Conservation (phyloP, 2,797 vertebrate genomes). For the Enteromius fasciolatus region DNA sequence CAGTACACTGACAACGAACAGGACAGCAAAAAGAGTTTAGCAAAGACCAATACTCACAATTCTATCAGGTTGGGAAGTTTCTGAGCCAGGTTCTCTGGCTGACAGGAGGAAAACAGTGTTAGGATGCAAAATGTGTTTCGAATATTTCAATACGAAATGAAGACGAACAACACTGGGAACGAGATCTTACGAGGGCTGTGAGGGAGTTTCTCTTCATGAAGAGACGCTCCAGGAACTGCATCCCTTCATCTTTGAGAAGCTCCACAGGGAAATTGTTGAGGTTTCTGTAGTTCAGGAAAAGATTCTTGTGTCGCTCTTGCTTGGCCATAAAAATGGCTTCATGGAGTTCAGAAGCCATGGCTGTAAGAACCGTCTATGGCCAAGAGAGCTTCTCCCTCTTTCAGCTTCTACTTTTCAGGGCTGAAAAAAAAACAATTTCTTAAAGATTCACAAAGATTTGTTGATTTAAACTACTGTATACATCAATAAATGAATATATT, state of each 20-base stretch:
- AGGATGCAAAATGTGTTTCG: neutral
- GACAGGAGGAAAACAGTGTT: conserved; percentile 33
- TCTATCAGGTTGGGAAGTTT: conserved; percentile 98
- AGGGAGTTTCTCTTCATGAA: conserved; percentile 98
- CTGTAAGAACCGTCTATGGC: conserved; percentile 10
- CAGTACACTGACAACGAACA: neutral
- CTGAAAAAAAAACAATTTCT: too few species aligned
- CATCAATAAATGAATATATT: neutral
- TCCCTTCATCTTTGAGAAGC: conserved; percentile 90
- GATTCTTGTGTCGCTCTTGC: conserved; percentile 94
- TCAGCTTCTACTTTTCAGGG: neutral
- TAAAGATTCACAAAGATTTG: neutral
- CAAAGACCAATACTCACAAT: conserved; percentile 83
- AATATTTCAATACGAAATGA: neutral
- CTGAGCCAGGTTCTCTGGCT: conserved; percentile 98
- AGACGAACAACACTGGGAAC: too few species aligned
- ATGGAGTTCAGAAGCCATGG: conserved; percentile 92
- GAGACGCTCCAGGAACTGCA: conserved; percentile 93
- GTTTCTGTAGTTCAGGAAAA: conserved; percentile 96
- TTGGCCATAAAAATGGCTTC: conserved; percentile 92
- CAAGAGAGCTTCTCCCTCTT: neutral
- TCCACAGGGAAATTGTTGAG: conserved; percentile 90
- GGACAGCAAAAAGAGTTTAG: neutral
- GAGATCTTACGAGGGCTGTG: conserved; percentile 85
- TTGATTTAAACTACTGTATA: neutral